These are phyloP conservation scores for Diploscapter pachys DNA, from an alignment of 1,140 invertebrate genomes.

Conservation along the genomic window DNA sequence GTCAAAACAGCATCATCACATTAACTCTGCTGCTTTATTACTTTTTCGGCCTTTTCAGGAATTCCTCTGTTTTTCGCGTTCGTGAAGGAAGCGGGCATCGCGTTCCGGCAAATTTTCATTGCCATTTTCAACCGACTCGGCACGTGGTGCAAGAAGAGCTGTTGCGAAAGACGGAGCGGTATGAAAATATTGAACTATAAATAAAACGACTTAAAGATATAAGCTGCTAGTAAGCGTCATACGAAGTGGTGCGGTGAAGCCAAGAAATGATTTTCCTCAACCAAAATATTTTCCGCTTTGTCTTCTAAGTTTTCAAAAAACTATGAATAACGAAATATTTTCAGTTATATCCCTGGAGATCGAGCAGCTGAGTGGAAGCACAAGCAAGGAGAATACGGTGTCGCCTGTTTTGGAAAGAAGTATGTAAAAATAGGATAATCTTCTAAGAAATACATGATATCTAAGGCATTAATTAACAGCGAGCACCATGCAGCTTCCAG, in stretches of 20 bases:
- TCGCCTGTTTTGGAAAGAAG: too few relatives aligned
- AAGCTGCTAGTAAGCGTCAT: neutral
- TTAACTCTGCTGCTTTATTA: conserved; percentile 8
- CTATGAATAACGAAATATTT: too few relatives aligned
- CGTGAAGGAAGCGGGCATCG: conserved; percentile 51
- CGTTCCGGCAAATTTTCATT: conserved; percentile 20
- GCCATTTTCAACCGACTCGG: conserved; percentile 45
- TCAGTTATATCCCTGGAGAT: too few relatives aligned
- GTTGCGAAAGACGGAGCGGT: conserved; percentile 10
- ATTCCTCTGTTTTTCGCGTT: conserved; percentile 58
- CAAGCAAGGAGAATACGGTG: too few relatives aligned
- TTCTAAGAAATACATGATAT: too few relatives aligned
- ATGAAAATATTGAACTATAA: conserved; percentile 6
- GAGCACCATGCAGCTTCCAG: neutral
- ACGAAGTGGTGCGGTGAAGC: neutral
- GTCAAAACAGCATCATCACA: neutral
- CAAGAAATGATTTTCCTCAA: too few relatives aligned
- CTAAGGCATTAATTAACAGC: too few relatives aligned
- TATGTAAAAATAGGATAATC: too few relatives aligned
- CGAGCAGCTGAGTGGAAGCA: too few relatives aligned
- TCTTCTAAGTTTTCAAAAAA: too few relatives aligned
- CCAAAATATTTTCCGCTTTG: too few relatives aligned
- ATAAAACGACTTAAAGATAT: neutral
- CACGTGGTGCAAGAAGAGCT: conserved; percentile 39
- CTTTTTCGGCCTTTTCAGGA: conserved; percentile 24